Base-by-base conservation (phyloP, 2,113 vertebrate species). In the Smithornis capensis region DNA sequence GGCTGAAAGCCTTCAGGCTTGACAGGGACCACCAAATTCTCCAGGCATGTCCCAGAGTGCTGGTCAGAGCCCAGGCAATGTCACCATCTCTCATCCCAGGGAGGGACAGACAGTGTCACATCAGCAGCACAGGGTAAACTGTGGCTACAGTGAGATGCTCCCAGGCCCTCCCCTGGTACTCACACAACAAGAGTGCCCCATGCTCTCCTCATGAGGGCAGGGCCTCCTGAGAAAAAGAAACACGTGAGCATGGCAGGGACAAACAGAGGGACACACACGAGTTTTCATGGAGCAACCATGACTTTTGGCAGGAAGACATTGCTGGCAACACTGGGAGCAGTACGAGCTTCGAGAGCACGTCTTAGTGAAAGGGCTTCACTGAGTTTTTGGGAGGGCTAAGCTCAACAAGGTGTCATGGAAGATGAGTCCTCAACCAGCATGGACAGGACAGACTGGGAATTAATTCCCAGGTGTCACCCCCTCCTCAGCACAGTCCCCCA, bases 311-410 rank as follows among this genome's bases (percentile, higher is more conserved):
- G 37, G 40, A 60, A 60, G 22, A 37, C 1, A 3, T 4, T 24
- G 37, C 44, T 64, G 19, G 1, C 18, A 47, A 24, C 19, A 14
- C 1, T 8, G 21, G 42, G 47, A 85, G 65, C 59, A 57, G 45
- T 1, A 10, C 6, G 19, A 27, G 21, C 38, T 62, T 33, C 1
- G 1, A 44, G 59, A 50, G 12, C 73, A 78, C 2, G 1, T 31
- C n/a, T 23, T 40, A 31, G 52, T 27, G 62, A 57, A 23, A 42
- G 38, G 25, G 25, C 40, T 81, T 59, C 6, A 29, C 7, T 69
- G 25, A 49, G 63, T 77, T 90, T 35, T 60, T 31, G 35, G 49
- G 56, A 73, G 38, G 28, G 44, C 8, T 87, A 38, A 84, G 14
- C 42, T 56, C 65, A 77, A 19, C 6, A 49, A 56, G 40, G 53